Percentiles rank a stretch among this genome's conserved stretches.
Conservation (phyloP, 2,113 vertebrate species). For the Caranx melampygus region DNA sequence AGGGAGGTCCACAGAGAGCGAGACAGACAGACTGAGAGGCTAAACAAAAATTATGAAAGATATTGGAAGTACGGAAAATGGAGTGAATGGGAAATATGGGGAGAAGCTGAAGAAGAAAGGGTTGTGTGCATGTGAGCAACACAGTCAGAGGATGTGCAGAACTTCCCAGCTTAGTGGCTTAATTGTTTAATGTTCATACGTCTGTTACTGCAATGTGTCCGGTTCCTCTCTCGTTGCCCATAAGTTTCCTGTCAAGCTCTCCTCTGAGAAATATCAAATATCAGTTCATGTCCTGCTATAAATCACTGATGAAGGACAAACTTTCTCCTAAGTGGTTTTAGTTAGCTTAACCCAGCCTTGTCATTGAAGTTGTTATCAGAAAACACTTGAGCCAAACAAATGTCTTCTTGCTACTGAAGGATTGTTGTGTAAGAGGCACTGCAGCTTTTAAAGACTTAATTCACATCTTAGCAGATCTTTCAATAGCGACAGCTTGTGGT, state of each 20-base stretch:
- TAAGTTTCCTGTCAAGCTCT: not conserved
- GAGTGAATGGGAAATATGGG: conserved; percentile 45
- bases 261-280: not conserved
- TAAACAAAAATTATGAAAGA: conserved; percentile 59
- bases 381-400: too few relatives aligned
- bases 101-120: conserved; percentile 47
- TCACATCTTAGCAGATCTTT: too few relatives aligned
- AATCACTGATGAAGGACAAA: too few relatives aligned
- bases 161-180: not conserved
- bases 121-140: conserved; percentile 8
- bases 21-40: conserved; percentile 52
- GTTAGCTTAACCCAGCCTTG: too few relatives aligned
- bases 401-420: too few relatives aligned
- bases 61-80: conserved; percentile 55
- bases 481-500: too few relatives aligned
- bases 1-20: conserved; percentile 56
- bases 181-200: not conserved
- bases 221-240: not conserved
- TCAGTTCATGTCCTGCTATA: too few relatives aligned
- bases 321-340: too few relatives aligned
- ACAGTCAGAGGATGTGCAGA: too few relatives aligned
- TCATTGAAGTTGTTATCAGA: too few relatives aligned
- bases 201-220: not conserved
- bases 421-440: not conserved
- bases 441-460: not conserved